These are phyloP conservation scores for Callinectes sapidus DNA, from an alignment of 2,888 invertebrate species.

Conservation along the genomic window DNA sequence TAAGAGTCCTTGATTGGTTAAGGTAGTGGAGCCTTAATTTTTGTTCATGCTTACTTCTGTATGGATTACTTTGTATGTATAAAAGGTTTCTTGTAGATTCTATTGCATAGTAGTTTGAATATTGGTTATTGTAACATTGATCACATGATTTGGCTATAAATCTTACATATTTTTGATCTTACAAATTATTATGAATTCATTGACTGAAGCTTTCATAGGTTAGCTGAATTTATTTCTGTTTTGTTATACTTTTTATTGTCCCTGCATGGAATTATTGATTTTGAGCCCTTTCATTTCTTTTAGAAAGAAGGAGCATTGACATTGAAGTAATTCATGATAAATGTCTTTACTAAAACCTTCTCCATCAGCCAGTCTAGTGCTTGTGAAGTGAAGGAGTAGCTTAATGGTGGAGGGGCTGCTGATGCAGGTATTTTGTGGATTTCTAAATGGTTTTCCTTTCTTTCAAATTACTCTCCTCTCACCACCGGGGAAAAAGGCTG, in stretches of 20 bases:
- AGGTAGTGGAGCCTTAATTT: background rate
- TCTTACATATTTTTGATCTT: background rate
- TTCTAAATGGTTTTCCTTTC: conserved; percentile 58
- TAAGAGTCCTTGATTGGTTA: background rate
- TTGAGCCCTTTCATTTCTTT: conserved; percentile 1
- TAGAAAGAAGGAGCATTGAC: background rate
- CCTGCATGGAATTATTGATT: conserved; percentile 18
- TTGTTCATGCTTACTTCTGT: conserved; percentile 8
- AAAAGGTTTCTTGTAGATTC: conserved; percentile 4
- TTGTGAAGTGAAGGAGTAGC: background rate
- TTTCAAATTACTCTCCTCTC: conserved; percentile 59
- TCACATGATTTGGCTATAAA: background rate
- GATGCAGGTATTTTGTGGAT: conserved; percentile 36
- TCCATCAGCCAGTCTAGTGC: conserved; percentile 8
- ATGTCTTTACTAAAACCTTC: background rate
- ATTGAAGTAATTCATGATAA: background rate
- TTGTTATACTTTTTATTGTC: background rate
- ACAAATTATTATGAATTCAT: background rate
- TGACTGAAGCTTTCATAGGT: background rate
- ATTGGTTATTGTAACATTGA: background rate
- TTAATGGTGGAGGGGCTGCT: background rate
- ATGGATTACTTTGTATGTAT: background rate
- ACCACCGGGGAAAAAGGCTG: conserved; percentile 61
- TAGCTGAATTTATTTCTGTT: background rate
- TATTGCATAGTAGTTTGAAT: conserved; percentile 4